Evolutionary conservation across 2,888 invertebrate species (phyloP), one percentile per base, ranked within the genome.

Genomic region (Hofmannophila pseudospretella): DNA sequence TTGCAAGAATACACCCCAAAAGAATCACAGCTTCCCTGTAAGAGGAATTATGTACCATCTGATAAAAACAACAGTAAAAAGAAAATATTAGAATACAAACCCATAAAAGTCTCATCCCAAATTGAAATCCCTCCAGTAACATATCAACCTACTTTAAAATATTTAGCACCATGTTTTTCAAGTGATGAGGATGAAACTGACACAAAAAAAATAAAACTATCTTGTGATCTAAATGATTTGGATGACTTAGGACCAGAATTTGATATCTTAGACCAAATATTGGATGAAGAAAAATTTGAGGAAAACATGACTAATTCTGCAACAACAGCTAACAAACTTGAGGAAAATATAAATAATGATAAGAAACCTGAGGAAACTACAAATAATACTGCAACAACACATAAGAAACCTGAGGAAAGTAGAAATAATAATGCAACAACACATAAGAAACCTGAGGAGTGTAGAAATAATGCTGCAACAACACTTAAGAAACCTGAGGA

Each of bases 121-220:
- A 59, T 44, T 46, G 67, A 72, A 50, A 49, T 47, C 3, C 53
- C 73, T 9, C 48, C 59, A 37, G 70, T 79, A 12, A 77, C 77
- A 29, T 88, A 88, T 45, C 77, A 84, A 49, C 88, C 88, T 4
- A 88, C 88, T 12, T 87, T 87, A 12, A 63, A 76, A 31, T 67
- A 77, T 8, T 61, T 79, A 36, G 82, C 74, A 30, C 85, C 87
- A 37, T 82, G 81, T 48, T 86, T 87, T 55, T 88, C 87, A 22
- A 87, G 87, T 68, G 88, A 88, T 63, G 88, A 87, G 53, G 85
- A 86, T 30, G 86, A 85, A 52, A 79, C 85, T 39, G 60, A 65
- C 7, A 36, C 38, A 10, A 87, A 87, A 42, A 87, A 80, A 62
- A 54, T 41, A 16, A 86, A 81, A 55, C 12, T 14, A 5, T 70